Evolutionary conservation across 2,113 vertebrate genomes (phyloP).

Genomic region (Hucho hucho): DNA sequence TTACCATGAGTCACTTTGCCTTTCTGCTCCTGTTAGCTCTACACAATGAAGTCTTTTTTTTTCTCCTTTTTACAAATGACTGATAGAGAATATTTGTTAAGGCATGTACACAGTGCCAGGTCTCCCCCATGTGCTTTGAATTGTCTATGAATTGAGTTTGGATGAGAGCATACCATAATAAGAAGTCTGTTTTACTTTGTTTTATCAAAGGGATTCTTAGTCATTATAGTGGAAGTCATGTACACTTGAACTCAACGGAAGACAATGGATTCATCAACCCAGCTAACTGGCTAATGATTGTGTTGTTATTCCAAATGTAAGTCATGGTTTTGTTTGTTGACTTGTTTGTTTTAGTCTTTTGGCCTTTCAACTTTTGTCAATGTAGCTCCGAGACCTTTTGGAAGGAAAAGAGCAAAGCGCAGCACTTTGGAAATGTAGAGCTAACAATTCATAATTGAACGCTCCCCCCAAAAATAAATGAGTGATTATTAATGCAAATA

Average conservation of each 20-base stretch:
- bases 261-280: constrained; percentile 9
- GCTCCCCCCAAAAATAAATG: constrained; percentile 18
- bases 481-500: constrained; percentile 41
- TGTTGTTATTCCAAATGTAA: neutral
- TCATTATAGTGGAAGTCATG: constrained; percentile 9
- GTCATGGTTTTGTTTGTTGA: neutral
- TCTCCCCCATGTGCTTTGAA: constrained; percentile 37
- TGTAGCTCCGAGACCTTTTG: constrained; percentile 11
- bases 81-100: constrained; percentile 15
- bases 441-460: constrained; percentile 30
- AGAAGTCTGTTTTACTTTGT: constrained; percentile 28
- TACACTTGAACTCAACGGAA: constrained; percentile 17
- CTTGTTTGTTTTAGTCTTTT: constrained; percentile 1
- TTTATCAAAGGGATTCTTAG: constrained; percentile 19
- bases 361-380: neutral
- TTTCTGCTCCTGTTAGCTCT: no score
- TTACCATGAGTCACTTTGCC: neutral
- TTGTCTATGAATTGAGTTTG: constrained; percentile 41
- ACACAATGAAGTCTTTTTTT: neutral
- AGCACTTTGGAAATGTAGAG: constrained; percentile 26
- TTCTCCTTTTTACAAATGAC: neutral
- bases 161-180: constrained; percentile 28
- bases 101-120: constrained; percentile 19
- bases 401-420: constrained; percentile 21
- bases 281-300: constrained; percentile 7